Evolutionary conservation across 2,888 invertebrate genomes (phyloP), one percentile per base, ranked within the genome.

Genomic region (Machimus atricapillus): DNA sequence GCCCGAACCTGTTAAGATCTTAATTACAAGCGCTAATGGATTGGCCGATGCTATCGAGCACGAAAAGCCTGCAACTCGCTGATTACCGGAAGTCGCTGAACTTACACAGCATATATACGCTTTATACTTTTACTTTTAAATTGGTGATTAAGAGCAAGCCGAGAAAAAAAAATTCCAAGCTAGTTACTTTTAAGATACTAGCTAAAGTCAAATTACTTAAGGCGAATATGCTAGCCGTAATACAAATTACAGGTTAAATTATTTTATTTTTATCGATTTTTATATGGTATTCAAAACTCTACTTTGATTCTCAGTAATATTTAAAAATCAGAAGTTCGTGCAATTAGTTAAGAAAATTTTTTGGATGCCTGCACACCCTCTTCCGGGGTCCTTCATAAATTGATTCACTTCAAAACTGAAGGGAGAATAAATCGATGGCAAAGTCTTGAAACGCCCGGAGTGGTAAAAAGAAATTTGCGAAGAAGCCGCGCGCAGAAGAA

Each of bases 1-100:
- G 56, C 16, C 34, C 81, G 14, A 16, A 16, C 37, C 81, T 31
- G 81, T 52, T 81, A 81, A 81, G 81, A 81, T 81, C 81, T 81
- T 81, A 81, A 81, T 81, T 81, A n/a, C 81, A 14, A 27, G 31
- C 56, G 81, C 16, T 81, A 81, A 81, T 81, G 52, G 81, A 81
- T 81, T 81, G 46, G 27, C 56, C 9, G 52, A 81, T 81, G 8
- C 16, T 81, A 81, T 81, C 81, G 14, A 27, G 23, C 27, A 81
- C 56, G 52, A 56, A 46, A 81, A 23, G 23, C 23, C 27, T 66
- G 23, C 66, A 4, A 66, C 23, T 27, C 27, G 66, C 27, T 66
- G 66, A 66, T 66, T 66, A 12, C 66, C 66, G 66, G 66, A 66
- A 66, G 66, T 66, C 66, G 27, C 12, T 9, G 27, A 66, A 66